These are phyloP conservation scores for Rhagoletis zephyria DNA, from an alignment of 1,140 invertebrate species.

Conservation along the genomic window DNA sequence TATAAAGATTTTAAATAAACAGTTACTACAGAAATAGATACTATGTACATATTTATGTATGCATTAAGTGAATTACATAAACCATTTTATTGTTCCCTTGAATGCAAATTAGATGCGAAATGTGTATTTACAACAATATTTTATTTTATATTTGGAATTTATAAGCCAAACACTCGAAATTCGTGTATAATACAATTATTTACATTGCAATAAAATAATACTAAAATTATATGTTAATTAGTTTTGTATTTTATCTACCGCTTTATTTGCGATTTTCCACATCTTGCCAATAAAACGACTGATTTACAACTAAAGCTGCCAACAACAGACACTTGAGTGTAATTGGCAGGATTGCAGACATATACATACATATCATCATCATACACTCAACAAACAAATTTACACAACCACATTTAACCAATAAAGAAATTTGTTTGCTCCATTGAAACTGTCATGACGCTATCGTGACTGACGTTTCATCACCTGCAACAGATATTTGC, in stretches of 20 bases:
- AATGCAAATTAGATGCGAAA: not conserved
- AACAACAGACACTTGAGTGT: conserved; percentile 23
- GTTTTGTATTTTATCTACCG: conserved; percentile 21
- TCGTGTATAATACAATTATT: conserved; percentile 42
- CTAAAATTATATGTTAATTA: not conserved
- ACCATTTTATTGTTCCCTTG: no score
- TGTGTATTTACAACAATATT: not conserved
- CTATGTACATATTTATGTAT: no score
- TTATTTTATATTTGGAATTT: not conserved
- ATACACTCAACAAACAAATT: not conserved
- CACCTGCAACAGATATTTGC: conserved; percentile 33
- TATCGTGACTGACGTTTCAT: conserved; percentile 39
- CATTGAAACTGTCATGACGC: conserved; percentile 18
- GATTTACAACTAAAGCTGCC: conserved; percentile 50
- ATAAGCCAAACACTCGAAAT: not conserved
- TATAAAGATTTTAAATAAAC: no score
- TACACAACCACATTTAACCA: conserved; percentile 21
- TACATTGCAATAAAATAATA: conserved; percentile 15
- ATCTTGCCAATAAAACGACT: conserved; percentile 32
- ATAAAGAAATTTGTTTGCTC: conserved; percentile 16
- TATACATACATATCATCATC: not conserved
- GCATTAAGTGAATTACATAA: no score
- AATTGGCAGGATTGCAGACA: not conserved
- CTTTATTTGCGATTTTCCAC: conserved; percentile 58
- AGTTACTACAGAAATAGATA: no score